Conservation (phyloP, 1,140 invertebrate species). For the Zaprionus davidi region DNA sequence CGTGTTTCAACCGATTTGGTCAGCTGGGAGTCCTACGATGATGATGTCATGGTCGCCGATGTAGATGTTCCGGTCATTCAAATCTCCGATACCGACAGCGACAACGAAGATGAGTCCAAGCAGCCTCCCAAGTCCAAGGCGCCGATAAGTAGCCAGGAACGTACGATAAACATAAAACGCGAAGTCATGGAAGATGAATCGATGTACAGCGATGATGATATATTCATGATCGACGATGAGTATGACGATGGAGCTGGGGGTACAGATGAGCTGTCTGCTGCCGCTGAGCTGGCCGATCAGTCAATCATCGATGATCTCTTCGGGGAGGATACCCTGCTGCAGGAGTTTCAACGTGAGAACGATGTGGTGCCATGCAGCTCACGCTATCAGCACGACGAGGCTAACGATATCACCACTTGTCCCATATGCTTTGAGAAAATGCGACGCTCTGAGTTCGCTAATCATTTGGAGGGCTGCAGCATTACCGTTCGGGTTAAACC, state of each 20-base stretch:
- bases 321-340: slow-evolving; percentile 59
- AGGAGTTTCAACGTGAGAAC: slow-evolving; percentile 70
- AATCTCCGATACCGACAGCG: slow-evolving; percentile 50
- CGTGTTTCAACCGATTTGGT: not conserved
- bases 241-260: slow-evolving; percentile 57
- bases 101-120: slow-evolving; percentile 26
- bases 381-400: slow-evolving; percentile 20
- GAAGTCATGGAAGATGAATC: slow-evolving; percentile 75
- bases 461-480: slow-evolving; percentile 78
- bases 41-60: slow-evolving; percentile 43
- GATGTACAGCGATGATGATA: slow-evolving; percentile 62
- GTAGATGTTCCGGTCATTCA: slow-evolving; percentile 31
- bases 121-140: not conserved
- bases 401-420: slow-evolving; percentile 80
- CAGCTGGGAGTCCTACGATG: slow-evolving; percentile 54
- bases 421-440: slow-evolving; percentile 83
- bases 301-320: slow-evolving; percentile 69
- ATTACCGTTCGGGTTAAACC: slow-evolving; percentile 57
- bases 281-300: slow-evolving; percentile 57
- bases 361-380: slow-evolving; percentile 58
- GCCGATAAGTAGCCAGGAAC: slow-evolving; percentile 47
- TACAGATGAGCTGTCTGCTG: slow-evolving; percentile 22
- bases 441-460: slow-evolving; percentile 54
- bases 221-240: slow-evolving; percentile 77
- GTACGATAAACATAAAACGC: slow-evolving; percentile 62